These are phyloP conservation scores for Frankliniella intonsa DNA, from an alignment of 2,888 invertebrate genomes.

Conservation along the genomic window DNA sequence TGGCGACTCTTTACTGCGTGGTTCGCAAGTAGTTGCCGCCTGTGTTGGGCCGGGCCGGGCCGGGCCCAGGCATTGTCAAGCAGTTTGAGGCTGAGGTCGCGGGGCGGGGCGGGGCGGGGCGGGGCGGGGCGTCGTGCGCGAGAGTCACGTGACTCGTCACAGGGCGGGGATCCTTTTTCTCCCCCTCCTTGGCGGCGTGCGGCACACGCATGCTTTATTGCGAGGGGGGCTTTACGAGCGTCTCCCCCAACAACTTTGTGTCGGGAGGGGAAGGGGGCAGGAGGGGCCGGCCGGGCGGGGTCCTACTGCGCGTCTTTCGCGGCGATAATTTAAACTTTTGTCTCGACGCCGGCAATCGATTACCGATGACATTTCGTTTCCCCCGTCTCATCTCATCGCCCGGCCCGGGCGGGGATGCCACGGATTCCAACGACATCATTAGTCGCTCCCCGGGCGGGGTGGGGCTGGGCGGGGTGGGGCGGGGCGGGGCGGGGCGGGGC, in stretches of 20 bases:
- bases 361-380: background rate
- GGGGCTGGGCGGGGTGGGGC: background rate
- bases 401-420: background rate
- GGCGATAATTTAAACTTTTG: slow-evolving; percentile 10
- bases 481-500: background rate
- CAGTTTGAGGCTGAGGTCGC: background rate
- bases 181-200: too few relatives aligned
- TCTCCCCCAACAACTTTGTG: too few relatives aligned
- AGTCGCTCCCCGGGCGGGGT: background rate
- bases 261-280: too few relatives aligned
- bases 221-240: too few relatives aligned
- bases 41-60: background rate
- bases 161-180: too few relatives aligned
- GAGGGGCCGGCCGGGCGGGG: too few relatives aligned
- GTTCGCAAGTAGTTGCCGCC: too few relatives aligned
- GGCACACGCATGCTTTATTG: too few relatives aligned
- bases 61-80: background rate
- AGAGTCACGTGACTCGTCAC: background rate
- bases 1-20: background rate
- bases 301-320: background rate
- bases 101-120: background rate
- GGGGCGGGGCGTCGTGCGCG: background rate
- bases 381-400: background rate
- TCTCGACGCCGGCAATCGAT: background rate
- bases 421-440: slow-evolving; percentile 6